Percentiles rank a stretch among this genome's conserved stretches.
Evolutionary conservation across 1,140 invertebrate genomes (phyloP).

Genomic region (Scaptodrosophila lebanonensis): DNA sequence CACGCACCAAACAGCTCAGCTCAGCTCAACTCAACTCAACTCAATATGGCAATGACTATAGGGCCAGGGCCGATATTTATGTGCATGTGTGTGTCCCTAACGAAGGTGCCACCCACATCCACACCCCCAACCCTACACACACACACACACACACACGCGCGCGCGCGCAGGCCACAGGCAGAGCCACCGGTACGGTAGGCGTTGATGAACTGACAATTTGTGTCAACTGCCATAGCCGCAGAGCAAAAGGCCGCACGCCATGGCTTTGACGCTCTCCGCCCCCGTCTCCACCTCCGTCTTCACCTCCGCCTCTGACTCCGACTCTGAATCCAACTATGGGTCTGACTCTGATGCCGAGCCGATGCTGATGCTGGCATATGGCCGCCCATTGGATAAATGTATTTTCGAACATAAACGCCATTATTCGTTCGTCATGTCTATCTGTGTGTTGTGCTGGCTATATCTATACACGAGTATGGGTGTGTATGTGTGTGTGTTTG

Average conservation of each 20-base stretch:
- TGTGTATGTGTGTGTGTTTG: no score
- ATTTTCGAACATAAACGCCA: constrained; percentile 71
- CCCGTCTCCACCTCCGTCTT: background rate
- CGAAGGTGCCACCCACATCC: constrained; percentile 25
- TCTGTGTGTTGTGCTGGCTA: background rate
- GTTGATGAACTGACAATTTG: constrained; percentile 75
- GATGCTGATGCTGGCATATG: no score
- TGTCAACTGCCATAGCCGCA: constrained; percentile 64
- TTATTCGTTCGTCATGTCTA: constrained; percentile 44
- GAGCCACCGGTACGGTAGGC: constrained; percentile 65
- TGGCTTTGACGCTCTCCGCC: background rate
- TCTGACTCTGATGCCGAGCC: constrained; percentile 16
- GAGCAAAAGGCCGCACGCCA: constrained; percentile 47
- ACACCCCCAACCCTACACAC: constrained; percentile 24
- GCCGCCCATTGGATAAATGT: constrained; percentile 69
- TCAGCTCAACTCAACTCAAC: no score
- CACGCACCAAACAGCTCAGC: constrained; percentile 6
- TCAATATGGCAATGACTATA: constrained; percentile 67
- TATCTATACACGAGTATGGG: no score
- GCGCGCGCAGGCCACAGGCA: constrained; percentile 26
- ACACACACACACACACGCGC: constrained; percentile 1
- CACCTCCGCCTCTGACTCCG: background rate
- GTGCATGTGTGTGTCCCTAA: constrained; percentile 30
- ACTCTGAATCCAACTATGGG: constrained; percentile 18
- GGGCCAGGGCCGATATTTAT: constrained; percentile 64